phyloP scores from a whole-genome alignment of 2,888 invertebrate species.

The Penaeus monodon region DNA sequence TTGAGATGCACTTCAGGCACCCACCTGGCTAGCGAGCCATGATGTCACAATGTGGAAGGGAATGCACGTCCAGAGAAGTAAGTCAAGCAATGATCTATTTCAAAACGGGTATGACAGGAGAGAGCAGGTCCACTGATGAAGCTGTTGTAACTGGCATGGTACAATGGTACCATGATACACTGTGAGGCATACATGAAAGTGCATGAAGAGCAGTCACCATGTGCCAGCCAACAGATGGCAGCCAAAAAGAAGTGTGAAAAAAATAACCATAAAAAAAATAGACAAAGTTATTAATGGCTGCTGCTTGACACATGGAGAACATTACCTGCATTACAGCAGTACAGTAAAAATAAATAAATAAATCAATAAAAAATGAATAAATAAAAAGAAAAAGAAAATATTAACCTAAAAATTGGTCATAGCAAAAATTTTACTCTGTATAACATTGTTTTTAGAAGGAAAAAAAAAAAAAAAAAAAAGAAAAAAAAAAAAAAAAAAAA shows the following conservation, averaged over 20 bases:
- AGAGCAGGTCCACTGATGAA: conserved; percentile 20
- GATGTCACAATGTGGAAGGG: conserved; percentile 39
- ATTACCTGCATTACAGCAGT: conserved; percentile 31
- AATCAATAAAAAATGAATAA: conserved; percentile 12
- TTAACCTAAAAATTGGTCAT: too few species aligned
- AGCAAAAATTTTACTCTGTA: too few species aligned
- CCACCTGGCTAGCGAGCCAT: conserved; percentile 39
- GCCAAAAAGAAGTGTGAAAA: conserved; percentile 33
- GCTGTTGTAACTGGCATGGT: conserved; percentile 14
- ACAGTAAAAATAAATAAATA: conserved; percentile 13
- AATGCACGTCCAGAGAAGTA: conserved; percentile 53
- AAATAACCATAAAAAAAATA: conserved; percentile 30
- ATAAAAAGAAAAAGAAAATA: neutral
- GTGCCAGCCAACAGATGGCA: conserved; percentile 35
- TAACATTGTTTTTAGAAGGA: too few species aligned
- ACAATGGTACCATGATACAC: too few species aligned
- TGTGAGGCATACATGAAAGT: too few species aligned
- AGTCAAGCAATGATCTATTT: conserved; percentile 60
- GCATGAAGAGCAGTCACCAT: conserved; percentile 34
- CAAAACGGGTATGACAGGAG: conserved; percentile 60
- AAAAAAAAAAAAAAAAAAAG: too few species aligned
- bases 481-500: too few species aligned
- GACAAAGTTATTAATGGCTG: conserved; percentile 29
- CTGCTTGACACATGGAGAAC: conserved; percentile 43
- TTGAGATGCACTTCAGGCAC: conserved; percentile 5